Conservation (phyloP, 2,113 vertebrate species). For the Oophaga pumilio region DNA sequence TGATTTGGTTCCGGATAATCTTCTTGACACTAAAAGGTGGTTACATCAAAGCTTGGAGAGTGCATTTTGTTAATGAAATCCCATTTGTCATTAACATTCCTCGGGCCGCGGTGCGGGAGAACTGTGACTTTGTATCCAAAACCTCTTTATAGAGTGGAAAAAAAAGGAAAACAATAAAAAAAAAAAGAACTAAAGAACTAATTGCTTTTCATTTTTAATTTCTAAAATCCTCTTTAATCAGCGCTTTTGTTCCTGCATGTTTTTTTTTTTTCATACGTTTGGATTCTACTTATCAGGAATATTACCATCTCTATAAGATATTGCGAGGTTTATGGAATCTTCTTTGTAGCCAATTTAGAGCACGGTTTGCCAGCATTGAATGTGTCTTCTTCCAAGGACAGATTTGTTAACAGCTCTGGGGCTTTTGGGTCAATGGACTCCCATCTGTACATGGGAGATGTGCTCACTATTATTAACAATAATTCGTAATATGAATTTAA, state of each 20-base stretch:
- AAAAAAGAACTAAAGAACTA: conserved; percentile 13
- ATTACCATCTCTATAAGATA: conserved; percentile 16
- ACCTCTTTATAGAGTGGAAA: background rate
- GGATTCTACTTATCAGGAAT: conserved; percentile 15
- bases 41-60: conserved; percentile 29
- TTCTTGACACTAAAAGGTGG: conserved; percentile 43
- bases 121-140: background rate
- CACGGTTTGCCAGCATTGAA: conserved; percentile 12
- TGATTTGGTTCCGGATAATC: conserved; percentile 40
- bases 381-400: conserved; percentile 9
- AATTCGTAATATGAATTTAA: background rate
- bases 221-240: conserved; percentile 39
- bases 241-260: conserved; percentile 15
- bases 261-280: background rate
- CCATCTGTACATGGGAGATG: conserved; percentile 20
- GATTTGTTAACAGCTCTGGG: conserved; percentile 36
- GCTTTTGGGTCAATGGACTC: conserved; percentile 30
- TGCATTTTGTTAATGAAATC: conserved; percentile 42
- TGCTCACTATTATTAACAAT: background rate
- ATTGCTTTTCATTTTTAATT: conserved; percentile 41
- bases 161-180: background rate
- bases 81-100: conserved; percentile 42
- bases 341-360: conserved; percentile 17
- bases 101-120: background rate
- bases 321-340: background rate